A percentile compares a stretch with the other conserved stretches of the same genome.
Conservation (phyloP, 2,797 vertebrate genomes). For the Fistularia tabacaria region DNA sequence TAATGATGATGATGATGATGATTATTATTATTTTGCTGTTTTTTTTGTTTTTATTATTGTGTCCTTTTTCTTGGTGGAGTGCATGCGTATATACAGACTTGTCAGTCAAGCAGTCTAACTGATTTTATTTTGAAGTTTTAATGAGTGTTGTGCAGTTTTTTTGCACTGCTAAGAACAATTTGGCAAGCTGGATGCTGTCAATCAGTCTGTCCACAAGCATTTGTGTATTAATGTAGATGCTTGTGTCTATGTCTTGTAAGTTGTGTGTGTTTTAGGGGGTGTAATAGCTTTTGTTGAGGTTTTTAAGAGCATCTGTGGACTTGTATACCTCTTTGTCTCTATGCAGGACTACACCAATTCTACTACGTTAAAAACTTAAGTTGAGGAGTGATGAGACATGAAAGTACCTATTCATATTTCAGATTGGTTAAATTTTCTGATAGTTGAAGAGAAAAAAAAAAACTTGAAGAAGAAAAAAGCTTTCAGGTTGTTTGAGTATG, state of each 20-base stretch:
- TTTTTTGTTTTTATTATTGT: background rate
- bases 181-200: constrained; percentile 74
- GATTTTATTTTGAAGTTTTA: constrained; percentile 76
- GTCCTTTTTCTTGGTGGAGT: constrained; percentile 18
- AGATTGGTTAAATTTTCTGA: too few species aligned
- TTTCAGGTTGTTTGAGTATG: too few species aligned
- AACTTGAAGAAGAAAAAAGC: too few species aligned
- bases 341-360: too few species aligned
- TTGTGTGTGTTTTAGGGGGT: constrained; percentile 7
- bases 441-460: too few species aligned
- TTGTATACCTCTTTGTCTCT: too few species aligned
- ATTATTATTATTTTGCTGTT: background rate
- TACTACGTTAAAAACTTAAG: too few species aligned
- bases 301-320: too few species aligned
- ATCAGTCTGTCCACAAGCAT: constrained; percentile 62
- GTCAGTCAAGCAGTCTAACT: constrained; percentile 62
- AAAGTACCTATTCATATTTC: too few species aligned
- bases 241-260: background rate
- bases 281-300: background rate
- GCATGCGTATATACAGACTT: constrained; percentile 62
- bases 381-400: too few species aligned
- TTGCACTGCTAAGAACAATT: constrained; percentile 69
- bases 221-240: constrained; percentile 1
- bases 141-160: constrained; percentile 76
- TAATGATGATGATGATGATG: too few species aligned